phyloP scores from a whole-genome alignment of 37 sponge, comb jelly and placozoan genomes.

The Diacarnus erythraeanus region DNA sequence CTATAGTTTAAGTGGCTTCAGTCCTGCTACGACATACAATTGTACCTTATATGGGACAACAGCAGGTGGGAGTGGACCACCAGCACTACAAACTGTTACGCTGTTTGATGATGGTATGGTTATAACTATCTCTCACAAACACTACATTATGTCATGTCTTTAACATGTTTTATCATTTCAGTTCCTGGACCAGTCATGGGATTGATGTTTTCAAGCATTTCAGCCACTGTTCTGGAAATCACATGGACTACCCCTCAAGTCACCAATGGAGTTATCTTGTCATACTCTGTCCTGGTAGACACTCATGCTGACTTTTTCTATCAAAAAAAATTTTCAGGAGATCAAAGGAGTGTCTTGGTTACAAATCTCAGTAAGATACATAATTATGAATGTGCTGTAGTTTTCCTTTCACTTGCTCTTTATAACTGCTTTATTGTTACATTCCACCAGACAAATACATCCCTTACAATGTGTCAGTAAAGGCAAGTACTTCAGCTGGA shows the following conservation, averaged over 20 bases:
- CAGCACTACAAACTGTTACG: conserved; percentile 11
- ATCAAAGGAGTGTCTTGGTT: not conserved
- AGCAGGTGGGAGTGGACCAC: conserved; percentile 20
- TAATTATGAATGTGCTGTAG: not conserved
- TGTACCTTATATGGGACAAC: conserved; percentile 18
- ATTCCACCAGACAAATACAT: conserved; percentile 3
- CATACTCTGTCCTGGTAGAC: not conserved
- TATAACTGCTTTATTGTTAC: not conserved
- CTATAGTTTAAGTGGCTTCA: conserved; percentile 14
- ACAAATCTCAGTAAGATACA: conserved; percentile 12
- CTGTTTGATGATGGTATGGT: conserved; percentile 13
- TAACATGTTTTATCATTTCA: not conserved
- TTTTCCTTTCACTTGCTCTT: not conserved
- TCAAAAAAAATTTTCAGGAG: not conserved
- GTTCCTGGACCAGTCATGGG: conserved; percentile 16
- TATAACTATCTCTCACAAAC: not conserved
- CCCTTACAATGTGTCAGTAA: conserved; percentile 12
- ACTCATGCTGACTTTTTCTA: conserved; percentile 9
- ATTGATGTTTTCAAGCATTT: not conserved
- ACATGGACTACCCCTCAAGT: conserved; percentile 1
- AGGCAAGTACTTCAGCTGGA: conserved; percentile 25
- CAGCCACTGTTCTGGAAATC: not conserved
- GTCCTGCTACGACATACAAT: conserved; percentile 7
- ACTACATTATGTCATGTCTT: not conserved
- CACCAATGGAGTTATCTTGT: not conserved